These are phyloP conservation scores for Aleiodes alternator DNA, from an alignment of 2,888 invertebrate genomes.

Conservation along the genomic window DNA sequence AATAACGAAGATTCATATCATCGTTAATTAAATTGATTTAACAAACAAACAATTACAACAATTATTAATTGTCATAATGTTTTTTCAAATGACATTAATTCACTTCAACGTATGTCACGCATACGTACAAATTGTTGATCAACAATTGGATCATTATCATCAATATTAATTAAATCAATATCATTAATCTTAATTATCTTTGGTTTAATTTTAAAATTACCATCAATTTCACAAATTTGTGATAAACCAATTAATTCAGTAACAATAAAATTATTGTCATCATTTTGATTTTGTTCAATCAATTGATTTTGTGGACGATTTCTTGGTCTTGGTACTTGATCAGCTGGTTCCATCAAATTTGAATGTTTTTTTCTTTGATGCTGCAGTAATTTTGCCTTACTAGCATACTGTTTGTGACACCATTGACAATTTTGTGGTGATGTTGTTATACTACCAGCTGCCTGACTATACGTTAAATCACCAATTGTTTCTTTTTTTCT, in stretches of 20 bases:
- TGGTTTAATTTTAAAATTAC: constrained; percentile 59
- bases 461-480: constrained; percentile 82
- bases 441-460: constrained; percentile 84
- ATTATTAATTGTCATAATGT: constrained; percentile 36
- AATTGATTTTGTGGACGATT: constrained; percentile 70
- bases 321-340: constrained; percentile 71
- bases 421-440: constrained; percentile 84
- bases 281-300: constrained; percentile 50
- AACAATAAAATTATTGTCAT: constrained; percentile 62
- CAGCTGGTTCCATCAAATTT: constrained; percentile 73
- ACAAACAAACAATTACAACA: constrained; percentile 47
- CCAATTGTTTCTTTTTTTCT: constrained; percentile 75
- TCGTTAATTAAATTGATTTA: constrained; percentile 63
- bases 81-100: constrained; percentile 30
- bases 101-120: constrained; percentile 72
- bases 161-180: constrained; percentile 63
- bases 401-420: constrained; percentile 93
- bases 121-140: constrained; percentile 70
- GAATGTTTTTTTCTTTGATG: constrained; percentile 83
- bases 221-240: constrained; percentile 62
- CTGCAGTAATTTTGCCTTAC: constrained; percentile 84
- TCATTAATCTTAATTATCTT: constrained; percentile 66
- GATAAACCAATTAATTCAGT: constrained; percentile 62
- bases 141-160: constrained; percentile 60
- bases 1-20: constrained; percentile 73